A percentile compares a stretch with the other conserved stretches of the same genome.
Evolutionary conservation across 2,888 invertebrate species (phyloP).

Genomic region (Monoplex corrugatus): DNA sequence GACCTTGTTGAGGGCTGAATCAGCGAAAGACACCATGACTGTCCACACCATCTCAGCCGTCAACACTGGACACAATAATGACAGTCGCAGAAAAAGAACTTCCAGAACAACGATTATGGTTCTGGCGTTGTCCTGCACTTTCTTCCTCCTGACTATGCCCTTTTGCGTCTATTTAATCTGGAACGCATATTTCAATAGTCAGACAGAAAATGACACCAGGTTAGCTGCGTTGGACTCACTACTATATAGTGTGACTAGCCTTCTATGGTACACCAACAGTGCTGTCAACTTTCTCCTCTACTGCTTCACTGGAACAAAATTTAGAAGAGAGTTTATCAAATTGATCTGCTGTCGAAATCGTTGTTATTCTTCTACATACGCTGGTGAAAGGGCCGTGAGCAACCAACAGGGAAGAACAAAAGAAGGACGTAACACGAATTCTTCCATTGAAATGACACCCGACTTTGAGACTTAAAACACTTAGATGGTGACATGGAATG

Average conservation of each 20-base stretch:
- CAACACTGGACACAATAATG: too few species aligned
- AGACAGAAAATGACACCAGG: too few species aligned
- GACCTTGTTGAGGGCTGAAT: background rate
- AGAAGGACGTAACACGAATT: too few species aligned
- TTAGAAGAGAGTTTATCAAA: slow-evolving; percentile 3
- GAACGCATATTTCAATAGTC: background rate
- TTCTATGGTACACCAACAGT: background rate
- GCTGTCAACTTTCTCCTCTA: slow-evolving; percentile 19
- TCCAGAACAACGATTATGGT: background rate
- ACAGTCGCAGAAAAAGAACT: background rate
- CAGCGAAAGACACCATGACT: background rate
- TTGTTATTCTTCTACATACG: too few species aligned
- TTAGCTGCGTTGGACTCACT: background rate
- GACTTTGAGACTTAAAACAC: too few species aligned
- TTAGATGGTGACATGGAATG: too few species aligned
- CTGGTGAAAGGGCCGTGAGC: too few species aligned
- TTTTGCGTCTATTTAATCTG: background rate
- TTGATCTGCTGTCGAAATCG: background rate
- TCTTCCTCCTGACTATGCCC: background rate
- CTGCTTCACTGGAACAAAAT: background rate
- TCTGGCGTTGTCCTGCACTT: background rate
- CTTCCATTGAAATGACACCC: too few species aligned
- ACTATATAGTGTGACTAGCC: background rate
- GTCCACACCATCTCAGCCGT: background rate
- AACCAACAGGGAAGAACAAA: too few species aligned